Base-by-base conservation (phyloP, 2,797 vertebrate species). In the Myotis planiceps region DNA sequence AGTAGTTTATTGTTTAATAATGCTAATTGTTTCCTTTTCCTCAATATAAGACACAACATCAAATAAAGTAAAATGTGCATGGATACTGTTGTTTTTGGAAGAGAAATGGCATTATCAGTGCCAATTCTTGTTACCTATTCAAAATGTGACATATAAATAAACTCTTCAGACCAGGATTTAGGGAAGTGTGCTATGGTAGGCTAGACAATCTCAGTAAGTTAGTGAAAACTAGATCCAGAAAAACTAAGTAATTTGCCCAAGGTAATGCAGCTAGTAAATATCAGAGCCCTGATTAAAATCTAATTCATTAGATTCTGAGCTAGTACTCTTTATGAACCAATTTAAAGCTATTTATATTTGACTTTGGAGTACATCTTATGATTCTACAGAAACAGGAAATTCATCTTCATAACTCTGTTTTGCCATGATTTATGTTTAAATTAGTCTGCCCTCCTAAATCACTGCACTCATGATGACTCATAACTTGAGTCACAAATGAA, bases 371-470 rank as follows among this genome's bases (percentile, higher is more conserved):
- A 12, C 16, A 87, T 76, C 63, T 87, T 37, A 49, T 10, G 10
- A 68, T 78, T 58, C 37, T 72, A 45, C 47, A 87, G 69, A 78
- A 90, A 87, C 39, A 93, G 63, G 63, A 91, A 93, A 92, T 85
- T 55, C 42, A 72, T 34, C 37, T 90, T 65, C 7, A 27, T 53
- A 86, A 45, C 34, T 82, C 12, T 88, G 49, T 81, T 83, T 88
- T 83, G 19, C 23, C 29, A 65, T 79, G 47, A 79, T 68, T 90
- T 78, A 90, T 82, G 76, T 87, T 93, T 80, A 94, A 92, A 80
- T 85, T 92, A 94, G 45, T 75, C n/a, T 90, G 90, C 63, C 51
- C 71, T 90, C 47, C 78, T n/a, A 21, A 92, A 49, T 81, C 19
- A 9, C 55, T 63, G 32, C 47, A 58, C 27, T 83, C 72, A 86